Evolutionary conservation across 2,113 vertebrate species (phyloP).

Genomic region (Butastur rufipennis): DNA sequence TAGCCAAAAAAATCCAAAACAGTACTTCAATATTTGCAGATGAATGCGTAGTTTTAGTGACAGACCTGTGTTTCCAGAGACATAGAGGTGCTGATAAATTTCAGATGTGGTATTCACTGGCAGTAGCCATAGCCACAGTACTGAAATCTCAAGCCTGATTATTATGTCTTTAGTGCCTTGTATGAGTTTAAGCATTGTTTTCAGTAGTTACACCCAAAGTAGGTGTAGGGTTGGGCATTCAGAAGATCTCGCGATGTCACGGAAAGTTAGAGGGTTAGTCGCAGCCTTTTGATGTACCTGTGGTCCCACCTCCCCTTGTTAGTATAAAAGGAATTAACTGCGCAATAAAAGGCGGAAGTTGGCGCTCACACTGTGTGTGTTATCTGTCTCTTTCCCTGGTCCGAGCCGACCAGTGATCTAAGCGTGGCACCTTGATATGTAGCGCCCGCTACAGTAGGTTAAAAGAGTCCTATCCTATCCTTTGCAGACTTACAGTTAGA

Average conservation of each 20-base stretch:
- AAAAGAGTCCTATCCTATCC: background rate
- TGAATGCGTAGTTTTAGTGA: background rate
- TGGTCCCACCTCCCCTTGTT: too few species aligned
- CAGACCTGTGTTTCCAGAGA: background rate
- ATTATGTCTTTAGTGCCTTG: background rate
- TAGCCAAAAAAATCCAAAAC: background rate
- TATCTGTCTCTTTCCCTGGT: too few species aligned
- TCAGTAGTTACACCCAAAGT: background rate
- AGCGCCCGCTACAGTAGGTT: background rate
- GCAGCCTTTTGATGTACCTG: too few species aligned
- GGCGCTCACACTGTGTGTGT: too few species aligned
- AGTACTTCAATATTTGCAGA: background rate
- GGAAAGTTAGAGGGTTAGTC: too few species aligned
- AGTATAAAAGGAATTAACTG: too few species aligned
- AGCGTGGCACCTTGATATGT: too few species aligned
- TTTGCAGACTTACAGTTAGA: background rate
- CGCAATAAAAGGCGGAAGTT: too few species aligned
- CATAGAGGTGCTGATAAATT: background rate
- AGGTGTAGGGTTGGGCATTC: too few species aligned
- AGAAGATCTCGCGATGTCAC: too few species aligned
- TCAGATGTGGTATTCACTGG: background rate
- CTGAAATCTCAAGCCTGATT: background rate
- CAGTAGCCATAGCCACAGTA: background rate
- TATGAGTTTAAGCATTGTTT: background rate
- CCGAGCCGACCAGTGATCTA: too few species aligned